A percentile compares a stretch with the other conserved stretches of the same genome.
Evolutionary conservation across 2,888 invertebrate genomes (phyloP).

Genomic region (Amblyjoppa fuscipennis): DNA sequence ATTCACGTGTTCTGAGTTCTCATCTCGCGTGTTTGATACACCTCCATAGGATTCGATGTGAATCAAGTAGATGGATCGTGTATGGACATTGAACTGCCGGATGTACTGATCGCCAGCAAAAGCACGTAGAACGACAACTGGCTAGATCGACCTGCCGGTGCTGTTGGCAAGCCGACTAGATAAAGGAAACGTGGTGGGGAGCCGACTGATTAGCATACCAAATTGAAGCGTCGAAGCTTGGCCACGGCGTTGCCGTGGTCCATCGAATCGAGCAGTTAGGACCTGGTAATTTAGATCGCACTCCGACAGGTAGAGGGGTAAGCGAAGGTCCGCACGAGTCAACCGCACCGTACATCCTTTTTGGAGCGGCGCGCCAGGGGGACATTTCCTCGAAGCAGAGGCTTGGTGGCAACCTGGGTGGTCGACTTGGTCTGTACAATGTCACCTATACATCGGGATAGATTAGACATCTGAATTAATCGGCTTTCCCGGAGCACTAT

Average conservation of each 20-base stretch:
- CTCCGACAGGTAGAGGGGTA: conserved; percentile 29
- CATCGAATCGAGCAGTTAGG: conserved; percentile 74
- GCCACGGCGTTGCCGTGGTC: conserved; percentile 73
- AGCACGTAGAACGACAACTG: conserved; percentile 43
- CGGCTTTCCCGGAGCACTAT: conserved; percentile 74
- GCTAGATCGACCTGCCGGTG: neutral
- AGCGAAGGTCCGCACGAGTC: neutral
- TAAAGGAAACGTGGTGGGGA: conserved; percentile 53
- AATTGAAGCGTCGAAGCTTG: conserved; percentile 84
- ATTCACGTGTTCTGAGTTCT: neutral
- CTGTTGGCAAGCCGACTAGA: neutral
- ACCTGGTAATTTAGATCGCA: conserved; percentile 79
- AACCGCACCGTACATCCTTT: neutral
- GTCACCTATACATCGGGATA: conserved; percentile 78
- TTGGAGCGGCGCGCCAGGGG: neutral
- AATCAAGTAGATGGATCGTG: conserved; percentile 79
- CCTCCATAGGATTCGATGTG: conserved; percentile 39
- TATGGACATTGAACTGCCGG: conserved; percentile 81
- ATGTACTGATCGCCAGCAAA: conserved; percentile 48
- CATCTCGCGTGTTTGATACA: neutral
- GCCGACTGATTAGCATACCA: conserved; percentile 84
- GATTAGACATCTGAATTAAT: conserved; percentile 83
- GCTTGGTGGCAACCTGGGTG: conserved; percentile 62
- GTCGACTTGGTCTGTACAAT: conserved; percentile 72
- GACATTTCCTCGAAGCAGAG: conserved; percentile 55